These are phyloP conservation scores for Bothrops jararaca DNA, from an alignment of 2,113 vertebrate genomes.

Conservation along the genomic window DNA sequence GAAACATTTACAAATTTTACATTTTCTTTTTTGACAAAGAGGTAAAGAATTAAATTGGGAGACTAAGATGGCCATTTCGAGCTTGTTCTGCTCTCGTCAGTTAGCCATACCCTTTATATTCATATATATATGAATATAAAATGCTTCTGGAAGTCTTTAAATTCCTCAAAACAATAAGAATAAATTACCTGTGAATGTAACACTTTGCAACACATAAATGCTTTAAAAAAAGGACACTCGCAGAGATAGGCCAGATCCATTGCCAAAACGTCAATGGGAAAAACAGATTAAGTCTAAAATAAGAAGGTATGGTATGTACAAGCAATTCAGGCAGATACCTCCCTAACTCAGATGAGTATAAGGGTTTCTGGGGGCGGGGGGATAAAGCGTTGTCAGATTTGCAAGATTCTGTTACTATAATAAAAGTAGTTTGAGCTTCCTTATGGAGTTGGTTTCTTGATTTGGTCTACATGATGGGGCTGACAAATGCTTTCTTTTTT, in stretches of 20 bases:
- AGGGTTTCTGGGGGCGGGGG: background rate
- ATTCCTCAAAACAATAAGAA: background rate
- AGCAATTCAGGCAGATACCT: background rate
- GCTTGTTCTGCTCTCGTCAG: too few relatives aligned
- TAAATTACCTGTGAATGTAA: background rate
- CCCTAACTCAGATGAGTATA: background rate
- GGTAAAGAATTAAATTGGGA: too few relatives aligned
- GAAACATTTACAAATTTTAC: too few relatives aligned
- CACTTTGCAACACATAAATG: background rate
- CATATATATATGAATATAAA: background rate
- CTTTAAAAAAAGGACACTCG: background rate
- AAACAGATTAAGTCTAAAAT: background rate
- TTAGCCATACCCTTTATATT: too few relatives aligned
- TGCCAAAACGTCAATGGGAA: background rate
- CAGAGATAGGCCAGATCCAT: background rate
- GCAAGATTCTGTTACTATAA: background rate
- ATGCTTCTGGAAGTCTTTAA: too few relatives aligned
- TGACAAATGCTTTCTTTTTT: background rate
- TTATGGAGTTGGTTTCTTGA: background rate
- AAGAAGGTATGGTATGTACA: background rate
- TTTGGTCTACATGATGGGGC: background rate
- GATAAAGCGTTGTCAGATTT: background rate
- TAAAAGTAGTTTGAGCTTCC: background rate
- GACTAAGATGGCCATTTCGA: too few relatives aligned
- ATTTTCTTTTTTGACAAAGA: too few relatives aligned